Percentiles rank a stretch among this genome's conserved stretches.
Conservation (phyloP, 64 coral and sea anemone genomes). For the Stichodactyla mertensii region DNA sequence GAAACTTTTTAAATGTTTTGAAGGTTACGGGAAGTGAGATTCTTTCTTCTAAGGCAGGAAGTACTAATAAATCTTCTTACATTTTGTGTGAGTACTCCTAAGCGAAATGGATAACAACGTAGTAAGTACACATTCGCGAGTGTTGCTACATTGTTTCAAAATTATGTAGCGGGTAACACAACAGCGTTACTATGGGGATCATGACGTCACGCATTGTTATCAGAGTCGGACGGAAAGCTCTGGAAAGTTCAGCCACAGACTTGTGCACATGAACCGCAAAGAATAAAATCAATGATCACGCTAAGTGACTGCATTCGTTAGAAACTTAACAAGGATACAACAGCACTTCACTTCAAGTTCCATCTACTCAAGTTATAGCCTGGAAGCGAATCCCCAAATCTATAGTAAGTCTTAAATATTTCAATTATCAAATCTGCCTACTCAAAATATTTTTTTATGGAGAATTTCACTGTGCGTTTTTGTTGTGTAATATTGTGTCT, state of each 20-base stretch:
- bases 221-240: not conserved
- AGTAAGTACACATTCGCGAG: not conserved
- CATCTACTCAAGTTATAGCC: not conserved
- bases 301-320: not conserved
- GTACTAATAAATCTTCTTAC: not conserved
- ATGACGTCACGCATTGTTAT: constrained; percentile 6
- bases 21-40: not conserved
- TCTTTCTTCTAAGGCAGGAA: not conserved
- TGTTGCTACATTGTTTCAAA: not conserved
- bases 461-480: not conserved
- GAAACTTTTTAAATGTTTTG: not conserved
- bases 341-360: not conserved
- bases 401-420: not conserved
- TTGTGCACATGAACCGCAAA: not conserved
- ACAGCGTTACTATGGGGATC: not conserved
- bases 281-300: constrained; percentile 11
- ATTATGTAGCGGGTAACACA: constrained; percentile 8
- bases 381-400: not conserved
- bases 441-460: not conserved
- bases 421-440: not conserved
- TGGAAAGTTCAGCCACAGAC: not conserved
- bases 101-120: not conserved
- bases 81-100: not conserved
- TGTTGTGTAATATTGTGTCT: not conserved
- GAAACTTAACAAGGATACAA: constrained; percentile 1